Percentiles rank a stretch among this genome's conserved stretches.
Evolutionary conservation across 2,888 invertebrate genomes (phyloP).

Genomic region (Venusia cambrica): DNA sequence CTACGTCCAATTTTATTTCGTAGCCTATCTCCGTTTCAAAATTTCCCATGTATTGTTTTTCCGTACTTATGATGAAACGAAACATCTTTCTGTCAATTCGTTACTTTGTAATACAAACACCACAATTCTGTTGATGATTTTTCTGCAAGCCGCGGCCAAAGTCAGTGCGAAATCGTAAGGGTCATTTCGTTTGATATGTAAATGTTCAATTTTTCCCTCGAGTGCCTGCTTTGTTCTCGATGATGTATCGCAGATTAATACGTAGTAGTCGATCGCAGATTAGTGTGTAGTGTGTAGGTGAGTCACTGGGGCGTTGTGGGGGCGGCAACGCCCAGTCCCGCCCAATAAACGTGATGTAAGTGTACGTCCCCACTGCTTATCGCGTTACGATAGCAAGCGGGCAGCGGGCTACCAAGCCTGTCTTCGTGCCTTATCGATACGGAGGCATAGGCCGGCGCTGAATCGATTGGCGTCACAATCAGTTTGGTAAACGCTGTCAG

Average conservation of each 20-base stretch:
- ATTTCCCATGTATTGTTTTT: slow-evolving; percentile 25
- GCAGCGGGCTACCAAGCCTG: no score
- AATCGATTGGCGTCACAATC: no score
- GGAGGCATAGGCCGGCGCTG: no score
- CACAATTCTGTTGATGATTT: no score
- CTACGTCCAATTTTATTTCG: not conserved
- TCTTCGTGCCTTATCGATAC: no score
- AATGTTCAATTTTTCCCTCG: slow-evolving; percentile 41
- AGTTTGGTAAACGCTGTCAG: no score
- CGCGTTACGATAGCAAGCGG: slow-evolving; percentile 7
- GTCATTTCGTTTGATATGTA: slow-evolving; percentile 42
- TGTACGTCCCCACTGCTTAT: slow-evolving; percentile 24
- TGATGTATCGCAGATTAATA: slow-evolving; percentile 19
- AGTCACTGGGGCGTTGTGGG: slow-evolving; percentile 36
- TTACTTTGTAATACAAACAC: no score
- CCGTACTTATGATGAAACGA: no score
- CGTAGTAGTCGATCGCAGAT: slow-evolving; percentile 12
- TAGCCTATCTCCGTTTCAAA: slow-evolving; percentile 1
- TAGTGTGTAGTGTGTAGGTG: slow-evolving; percentile 25
- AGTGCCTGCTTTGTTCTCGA: slow-evolving; percentile 38
- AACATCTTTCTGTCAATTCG: no score
- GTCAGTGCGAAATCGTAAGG: slow-evolving; percentile 16
- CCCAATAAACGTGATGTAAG: slow-evolving; percentile 28
- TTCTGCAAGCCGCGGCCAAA: no score
- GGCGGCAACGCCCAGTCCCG: slow-evolving; percentile 28